Percentiles rank a stretch among this genome's conserved stretches.
Evolutionary conservation across 2,888 invertebrate genomes (phyloP).

Genomic region (Allacma fusca): DNA sequence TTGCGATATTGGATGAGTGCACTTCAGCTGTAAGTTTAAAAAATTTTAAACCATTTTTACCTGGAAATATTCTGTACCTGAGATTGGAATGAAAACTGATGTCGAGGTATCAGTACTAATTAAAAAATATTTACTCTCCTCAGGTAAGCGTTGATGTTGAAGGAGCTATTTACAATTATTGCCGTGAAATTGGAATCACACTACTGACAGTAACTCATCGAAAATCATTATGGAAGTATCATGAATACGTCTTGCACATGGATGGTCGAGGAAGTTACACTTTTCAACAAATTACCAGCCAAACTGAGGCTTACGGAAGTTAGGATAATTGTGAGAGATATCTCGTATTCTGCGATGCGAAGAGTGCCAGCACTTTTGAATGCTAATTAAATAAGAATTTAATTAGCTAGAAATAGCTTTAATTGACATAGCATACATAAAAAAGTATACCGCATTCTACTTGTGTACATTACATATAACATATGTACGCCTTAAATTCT

Average conservation of each 20-base stretch:
- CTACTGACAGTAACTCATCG: slow-evolving; percentile 97
- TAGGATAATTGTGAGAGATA: slow-evolving; percentile 66
- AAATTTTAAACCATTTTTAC: too few relatives aligned
- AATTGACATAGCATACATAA: too few relatives aligned
- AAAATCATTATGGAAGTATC: slow-evolving; percentile 96
- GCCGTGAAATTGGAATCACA: slow-evolving; percentile 84
- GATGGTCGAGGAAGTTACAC: slow-evolving; percentile 92
- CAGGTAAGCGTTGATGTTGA: slow-evolving; percentile 90
- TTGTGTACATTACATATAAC: too few relatives aligned
- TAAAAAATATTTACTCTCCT: background rate
- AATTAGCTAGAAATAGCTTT: too few relatives aligned
- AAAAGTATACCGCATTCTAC: too few relatives aligned
- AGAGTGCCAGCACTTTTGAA: background rate
- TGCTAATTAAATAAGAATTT: too few relatives aligned
- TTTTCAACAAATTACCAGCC: slow-evolving; percentile 84
- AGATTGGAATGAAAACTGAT: too few relatives aligned
- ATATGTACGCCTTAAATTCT: too few relatives aligned
- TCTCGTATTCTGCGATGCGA: background rate
- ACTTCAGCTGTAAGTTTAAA: slow-evolving; percentile 90
- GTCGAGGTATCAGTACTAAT: too few relatives aligned
- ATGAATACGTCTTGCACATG: slow-evolving; percentile 81
- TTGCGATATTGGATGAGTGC: slow-evolving; percentile 98
- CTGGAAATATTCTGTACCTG: too few relatives aligned
- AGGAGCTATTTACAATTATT: slow-evolving; percentile 95
- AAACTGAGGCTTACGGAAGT: slow-evolving; percentile 92